These are phyloP conservation scores for Macrocentrus cingulum DNA, from an alignment of 1,140 invertebrate genomes.

Conservation along the genomic window DNA sequence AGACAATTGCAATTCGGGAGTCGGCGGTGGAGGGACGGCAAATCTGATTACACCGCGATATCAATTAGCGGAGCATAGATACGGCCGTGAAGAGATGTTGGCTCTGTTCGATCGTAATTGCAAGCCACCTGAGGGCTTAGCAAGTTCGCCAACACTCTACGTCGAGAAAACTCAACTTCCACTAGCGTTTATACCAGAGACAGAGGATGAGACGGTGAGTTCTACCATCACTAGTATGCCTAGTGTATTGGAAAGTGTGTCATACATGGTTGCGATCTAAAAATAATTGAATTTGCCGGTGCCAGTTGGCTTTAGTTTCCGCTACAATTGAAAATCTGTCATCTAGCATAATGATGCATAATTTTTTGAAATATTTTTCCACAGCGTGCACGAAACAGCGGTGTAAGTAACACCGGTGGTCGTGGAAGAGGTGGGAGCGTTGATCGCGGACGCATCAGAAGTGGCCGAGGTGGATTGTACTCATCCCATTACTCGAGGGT, in stretches of 20 bases:
- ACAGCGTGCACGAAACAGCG: slow-evolving; percentile 53
- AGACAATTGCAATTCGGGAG: slow-evolving; percentile 52
- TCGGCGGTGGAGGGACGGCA: slow-evolving; percentile 52
- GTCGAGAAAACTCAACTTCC: slow-evolving; percentile 77
- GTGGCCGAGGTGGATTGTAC: slow-evolving; percentile 59
- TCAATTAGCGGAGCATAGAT: slow-evolving; percentile 75
- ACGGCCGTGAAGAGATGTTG: slow-evolving; percentile 87
- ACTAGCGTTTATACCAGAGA: slow-evolving; percentile 72
- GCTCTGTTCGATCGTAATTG: slow-evolving; percentile 73
- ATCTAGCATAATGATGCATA: neutral
- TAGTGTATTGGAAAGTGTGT: slow-evolving; percentile 39
- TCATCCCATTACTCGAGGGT: slow-evolving; percentile 62
- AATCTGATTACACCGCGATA: slow-evolving; percentile 57
- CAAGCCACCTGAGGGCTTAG: slow-evolving; percentile 68
- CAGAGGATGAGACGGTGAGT: slow-evolving; percentile 78
- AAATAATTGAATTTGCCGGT: slow-evolving; percentile 36
- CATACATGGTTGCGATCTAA: slow-evolving; percentile 35
- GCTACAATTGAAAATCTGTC: no score
- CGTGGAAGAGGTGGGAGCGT: slow-evolving; percentile 64
- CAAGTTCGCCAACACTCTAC: slow-evolving; percentile 67
- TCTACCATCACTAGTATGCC: slow-evolving; percentile 21
- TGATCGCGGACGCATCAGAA: slow-evolving; percentile 60
- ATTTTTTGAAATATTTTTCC: slow-evolving; percentile 23
- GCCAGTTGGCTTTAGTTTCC: slow-evolving; percentile 18
- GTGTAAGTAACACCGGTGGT: slow-evolving; percentile 47